Conservation (phyloP, 2,113 vertebrate species). For the human (Homo sapiens) region GRCh38 chr1:71235001-71235500, state of each 20-base stretch:
- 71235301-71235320: background rate
- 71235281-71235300: too few relatives aligned
- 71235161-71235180: background rate
- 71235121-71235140: background rate
- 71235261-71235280: background rate
- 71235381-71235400: background rate
- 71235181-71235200: background rate
- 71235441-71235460: background rate
- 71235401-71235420: background rate
- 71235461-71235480: background rate
- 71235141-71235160: background rate
- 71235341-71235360: background rate
- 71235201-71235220: background rate
- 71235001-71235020: conserved; percentile 48
- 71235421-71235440: background rate
- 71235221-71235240: background rate
- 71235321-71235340: background rate
- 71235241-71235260: background rate
- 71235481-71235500: background rate
- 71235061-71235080: background rate
- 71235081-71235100: background rate
- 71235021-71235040: background rate
- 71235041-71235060: conserved; percentile 44
- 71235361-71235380: background rate
- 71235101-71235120: background rate